Conservation (phyloP, 2,888 invertebrate genomes). For the Plebejus anna region DNA sequence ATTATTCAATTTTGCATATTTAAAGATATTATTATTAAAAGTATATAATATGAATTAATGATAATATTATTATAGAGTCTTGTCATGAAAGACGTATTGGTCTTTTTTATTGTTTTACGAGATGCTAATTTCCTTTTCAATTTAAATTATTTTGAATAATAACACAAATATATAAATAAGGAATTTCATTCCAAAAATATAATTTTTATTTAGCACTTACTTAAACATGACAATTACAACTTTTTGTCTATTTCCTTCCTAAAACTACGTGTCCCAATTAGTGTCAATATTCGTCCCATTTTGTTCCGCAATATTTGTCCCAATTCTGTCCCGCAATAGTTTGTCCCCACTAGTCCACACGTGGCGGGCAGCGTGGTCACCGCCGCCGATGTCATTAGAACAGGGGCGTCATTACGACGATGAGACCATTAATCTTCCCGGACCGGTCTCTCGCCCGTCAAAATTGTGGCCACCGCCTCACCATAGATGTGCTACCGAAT, state of each 20-base stretch:
- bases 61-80: too few species aligned
- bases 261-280: too few species aligned
- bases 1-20: background rate
- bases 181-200: too few species aligned
- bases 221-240: too few species aligned
- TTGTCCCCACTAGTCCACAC: background rate
- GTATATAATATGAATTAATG: too few species aligned
- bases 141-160: too few species aligned
- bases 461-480: constrained; percentile 72
- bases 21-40: background rate
- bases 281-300: background rate
- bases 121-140: too few species aligned
- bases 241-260: too few species aligned
- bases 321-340: background rate
- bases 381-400: constrained; percentile 75
- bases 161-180: too few species aligned
- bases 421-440: constrained; percentile 76
- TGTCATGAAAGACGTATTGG: too few species aligned
- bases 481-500: constrained; percentile 50
- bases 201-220: too few species aligned
- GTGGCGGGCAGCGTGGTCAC: constrained; percentile 41
- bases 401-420: constrained; percentile 77
- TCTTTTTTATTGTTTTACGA: too few species aligned
- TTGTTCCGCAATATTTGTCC: background rate
- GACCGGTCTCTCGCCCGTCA: constrained; percentile 75